Evolutionary conservation across 2,888 invertebrate species (phyloP).

Genomic region (Ectobius pallidus): DNA sequence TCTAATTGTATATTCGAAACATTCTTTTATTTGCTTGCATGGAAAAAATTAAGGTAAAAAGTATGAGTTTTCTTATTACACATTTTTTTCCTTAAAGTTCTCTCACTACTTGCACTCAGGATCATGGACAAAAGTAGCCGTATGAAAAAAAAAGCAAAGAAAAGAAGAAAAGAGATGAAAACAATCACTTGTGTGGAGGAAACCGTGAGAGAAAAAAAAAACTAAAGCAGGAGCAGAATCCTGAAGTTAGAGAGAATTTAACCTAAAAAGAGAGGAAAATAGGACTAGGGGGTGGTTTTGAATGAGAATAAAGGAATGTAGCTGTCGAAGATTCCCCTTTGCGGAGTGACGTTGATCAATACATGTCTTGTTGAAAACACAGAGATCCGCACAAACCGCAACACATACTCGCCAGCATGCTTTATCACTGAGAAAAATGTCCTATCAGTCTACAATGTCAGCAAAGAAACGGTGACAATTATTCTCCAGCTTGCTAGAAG

Average conservation of each 20-base stretch:
- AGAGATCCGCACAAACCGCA: background rate
- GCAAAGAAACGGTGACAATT: slow-evolving; percentile 17
- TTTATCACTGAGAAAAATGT: slow-evolving; percentile 30
- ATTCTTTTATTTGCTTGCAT: too few species aligned
- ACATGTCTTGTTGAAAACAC: slow-evolving; percentile 26
- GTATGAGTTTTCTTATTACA: too few species aligned
- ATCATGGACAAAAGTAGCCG: too few species aligned
- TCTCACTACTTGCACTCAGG: too few species aligned
- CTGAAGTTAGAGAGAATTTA: slow-evolving; percentile 15
- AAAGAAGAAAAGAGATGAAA: background rate
- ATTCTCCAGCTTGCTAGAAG: background rate
- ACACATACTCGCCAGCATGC: slow-evolving; percentile 7
- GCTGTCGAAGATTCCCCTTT: slow-evolving; percentile 33
- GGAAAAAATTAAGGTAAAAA: too few species aligned
- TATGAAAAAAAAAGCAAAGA: background rate
- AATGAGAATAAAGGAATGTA: slow-evolving; percentile 27
- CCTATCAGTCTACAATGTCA: slow-evolving; percentile 13
- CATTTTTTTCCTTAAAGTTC: too few species aligned
- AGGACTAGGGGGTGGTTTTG: background rate
- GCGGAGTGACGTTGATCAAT: slow-evolving; percentile 23
- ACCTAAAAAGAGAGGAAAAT: slow-evolving; percentile 11
- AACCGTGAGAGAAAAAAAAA: background rate
- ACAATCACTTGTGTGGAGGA: background rate
- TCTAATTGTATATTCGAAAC: too few species aligned
- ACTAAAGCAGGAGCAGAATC: too few species aligned